Conservation (phyloP, 1,140 invertebrate species). For the Platorchestia sp. region DNA sequence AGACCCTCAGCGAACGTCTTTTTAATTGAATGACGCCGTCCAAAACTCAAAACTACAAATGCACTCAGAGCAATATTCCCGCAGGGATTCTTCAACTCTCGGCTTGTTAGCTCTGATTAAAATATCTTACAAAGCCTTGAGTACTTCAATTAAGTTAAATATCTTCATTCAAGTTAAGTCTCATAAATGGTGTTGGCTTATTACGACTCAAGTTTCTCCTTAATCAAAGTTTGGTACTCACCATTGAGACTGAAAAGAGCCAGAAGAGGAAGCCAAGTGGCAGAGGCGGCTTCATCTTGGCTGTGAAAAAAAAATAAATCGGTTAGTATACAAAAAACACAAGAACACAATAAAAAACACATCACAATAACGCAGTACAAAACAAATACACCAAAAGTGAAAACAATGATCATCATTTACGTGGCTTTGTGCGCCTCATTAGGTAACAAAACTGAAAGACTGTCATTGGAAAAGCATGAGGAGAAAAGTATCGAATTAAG, state of each 20-base stretch:
- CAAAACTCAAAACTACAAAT: too few relatives aligned
- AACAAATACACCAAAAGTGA: background rate
- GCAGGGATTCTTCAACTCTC: background rate
- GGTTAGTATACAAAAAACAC: background rate
- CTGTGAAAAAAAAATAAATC: background rate
- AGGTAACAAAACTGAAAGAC: background rate
- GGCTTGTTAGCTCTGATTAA: background rate
- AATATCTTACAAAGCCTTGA: background rate
- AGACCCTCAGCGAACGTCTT: background rate
- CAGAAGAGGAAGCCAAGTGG: slow-evolving; percentile 53
- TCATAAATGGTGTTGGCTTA: background rate
- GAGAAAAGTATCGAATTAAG: background rate
- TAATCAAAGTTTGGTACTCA: background rate
- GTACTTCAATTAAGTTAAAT: background rate
- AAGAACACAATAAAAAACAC: background rate
- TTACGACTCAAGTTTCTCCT: too few relatives aligned
- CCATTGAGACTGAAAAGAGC: slow-evolving; percentile 42
- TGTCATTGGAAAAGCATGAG: background rate
- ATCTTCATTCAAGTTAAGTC: background rate
- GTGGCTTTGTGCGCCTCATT: background rate
- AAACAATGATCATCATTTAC: background rate
- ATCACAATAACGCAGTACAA: background rate
- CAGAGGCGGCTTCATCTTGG: slow-evolving; percentile 49
- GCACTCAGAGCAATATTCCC: too few relatives aligned
- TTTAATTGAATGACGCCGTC: background rate